These are phyloP conservation scores for Spodoptera litura DNA, from an alignment of 1,140 invertebrate genomes.

Conservation along the genomic window DNA sequence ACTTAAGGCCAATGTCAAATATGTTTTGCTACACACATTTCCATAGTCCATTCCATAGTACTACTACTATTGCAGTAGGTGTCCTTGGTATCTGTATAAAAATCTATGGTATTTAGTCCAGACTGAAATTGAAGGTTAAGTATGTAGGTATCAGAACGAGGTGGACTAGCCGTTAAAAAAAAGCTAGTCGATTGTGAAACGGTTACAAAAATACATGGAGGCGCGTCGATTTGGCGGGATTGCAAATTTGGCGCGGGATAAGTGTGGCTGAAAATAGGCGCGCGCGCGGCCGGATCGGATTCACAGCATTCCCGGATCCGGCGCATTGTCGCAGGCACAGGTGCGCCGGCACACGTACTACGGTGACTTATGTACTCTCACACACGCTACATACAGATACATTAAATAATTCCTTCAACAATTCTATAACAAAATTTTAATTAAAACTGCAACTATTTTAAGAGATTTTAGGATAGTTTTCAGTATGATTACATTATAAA, in stretches of 20 bases:
- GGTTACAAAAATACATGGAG: conserved; percentile 79
- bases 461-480: too few species aligned
- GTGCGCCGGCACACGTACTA: conserved; percentile 44
- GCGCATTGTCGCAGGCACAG: conserved; percentile 61
- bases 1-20: conserved; percentile 80
- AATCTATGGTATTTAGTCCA: conserved; percentile 10
- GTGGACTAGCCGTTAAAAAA: conserved; percentile 54
- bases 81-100: conserved; percentile 5
- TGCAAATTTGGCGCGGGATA: conserved; percentile 83
- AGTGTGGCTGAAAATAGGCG: conserved; percentile 77
- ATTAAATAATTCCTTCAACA: too few species aligned
- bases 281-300: conserved; percentile 78
- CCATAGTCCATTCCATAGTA: conserved; percentile 46
- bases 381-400: background rate
- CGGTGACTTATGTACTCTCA: conserved; percentile 20
- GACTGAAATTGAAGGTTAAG: conserved; percentile 44
- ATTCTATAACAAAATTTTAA: too few species aligned
- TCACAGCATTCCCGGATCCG: conserved; percentile 75
- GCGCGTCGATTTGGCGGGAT: conserved; percentile 79
- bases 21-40: conserved; percentile 64
- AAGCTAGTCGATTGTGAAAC: conserved; percentile 74
- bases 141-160: conserved; percentile 32
- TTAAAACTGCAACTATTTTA: too few species aligned
- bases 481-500: too few species aligned
- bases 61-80: background rate